Evolutionary conservation across 2,113 vertebrate species (phyloP).

Genomic region (Mirza zaza): DNA sequence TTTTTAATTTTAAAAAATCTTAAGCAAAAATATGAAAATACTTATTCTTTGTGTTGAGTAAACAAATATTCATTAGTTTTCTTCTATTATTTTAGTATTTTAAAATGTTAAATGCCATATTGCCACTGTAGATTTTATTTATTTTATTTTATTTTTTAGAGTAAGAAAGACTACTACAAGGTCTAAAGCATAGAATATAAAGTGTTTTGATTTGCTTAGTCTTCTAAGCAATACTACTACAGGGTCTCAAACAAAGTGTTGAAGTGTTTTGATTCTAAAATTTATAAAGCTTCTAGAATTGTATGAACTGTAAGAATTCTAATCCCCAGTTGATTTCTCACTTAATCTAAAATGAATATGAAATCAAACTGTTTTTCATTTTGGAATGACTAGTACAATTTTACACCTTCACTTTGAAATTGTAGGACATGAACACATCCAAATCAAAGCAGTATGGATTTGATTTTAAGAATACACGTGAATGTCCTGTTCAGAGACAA

Average conservation of each 20-base stretch:
- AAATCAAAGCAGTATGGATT: conserved; percentile 38
- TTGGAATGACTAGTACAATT: conserved; percentile 22
- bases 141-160: background rate
- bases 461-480: background rate
- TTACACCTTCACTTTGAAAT: conserved; percentile 32
- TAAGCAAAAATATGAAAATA: background rate
- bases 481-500: background rate
- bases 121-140: background rate
- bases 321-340: background rate
- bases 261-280: conserved; percentile 2
- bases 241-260: background rate
- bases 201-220: background rate
- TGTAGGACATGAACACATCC: background rate
- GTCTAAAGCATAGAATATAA: background rate
- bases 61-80: background rate
- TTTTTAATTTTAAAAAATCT: conserved; percentile 7
- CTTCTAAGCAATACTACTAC: background rate
- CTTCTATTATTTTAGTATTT: background rate
- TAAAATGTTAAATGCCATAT: background rate
- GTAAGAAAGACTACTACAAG: background rate
- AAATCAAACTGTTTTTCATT: conserved; percentile 46
- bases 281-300: conserved; percentile 33
- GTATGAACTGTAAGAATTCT: background rate
- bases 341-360: conserved; percentile 32
- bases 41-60: background rate